phyloP scores from a whole-genome alignment of 2,797 vertebrate genomes.

The Sphaeramia orbicularis region DNA sequence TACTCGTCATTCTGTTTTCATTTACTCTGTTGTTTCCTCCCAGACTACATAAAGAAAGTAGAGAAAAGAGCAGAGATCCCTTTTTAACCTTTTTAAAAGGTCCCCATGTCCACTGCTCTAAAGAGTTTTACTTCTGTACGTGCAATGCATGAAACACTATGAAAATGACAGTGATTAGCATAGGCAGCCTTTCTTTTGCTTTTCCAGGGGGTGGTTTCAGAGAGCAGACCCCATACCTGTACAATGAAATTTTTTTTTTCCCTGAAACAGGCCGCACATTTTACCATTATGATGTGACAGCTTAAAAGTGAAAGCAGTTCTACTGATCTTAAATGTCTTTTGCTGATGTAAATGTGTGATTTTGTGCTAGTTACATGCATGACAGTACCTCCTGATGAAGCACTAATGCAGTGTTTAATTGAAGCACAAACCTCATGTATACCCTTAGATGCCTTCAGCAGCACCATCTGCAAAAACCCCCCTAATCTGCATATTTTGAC shows the following conservation, averaged over 20 bases:
- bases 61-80: conserved; percentile 7
- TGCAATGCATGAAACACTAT: conserved; percentile 33
- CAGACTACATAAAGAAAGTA: conserved; percentile 20
- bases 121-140: conserved; percentile 15
- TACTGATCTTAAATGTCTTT: conserved; percentile 8
- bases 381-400: not conserved
- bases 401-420: conserved; percentile 21
- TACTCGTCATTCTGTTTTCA: conserved; percentile 15
- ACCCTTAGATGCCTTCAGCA: conserved; percentile 10
- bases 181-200: conserved; percentile 36
- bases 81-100: conserved; percentile 18
- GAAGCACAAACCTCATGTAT: conserved; percentile 2
- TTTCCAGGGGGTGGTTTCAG: conserved; percentile 34
- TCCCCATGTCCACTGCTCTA: not conserved
- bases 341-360: conserved; percentile 14
- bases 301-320: conserved; percentile 25
- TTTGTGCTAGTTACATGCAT: conserved; percentile 17
- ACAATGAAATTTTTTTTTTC: conserved; percentile 41
- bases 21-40: conserved; percentile 10
- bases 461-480: conserved; percentile 26
- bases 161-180: conserved; percentile 25
- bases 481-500: conserved; percentile 55
- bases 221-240: conserved; percentile 29
- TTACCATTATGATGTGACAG: conserved; percentile 42
- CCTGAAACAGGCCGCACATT: conserved; percentile 34